Evolutionary conservation across 2,797 vertebrate genomes (phyloP).

Genomic region (Halcyon smyrnensis): DNA sequence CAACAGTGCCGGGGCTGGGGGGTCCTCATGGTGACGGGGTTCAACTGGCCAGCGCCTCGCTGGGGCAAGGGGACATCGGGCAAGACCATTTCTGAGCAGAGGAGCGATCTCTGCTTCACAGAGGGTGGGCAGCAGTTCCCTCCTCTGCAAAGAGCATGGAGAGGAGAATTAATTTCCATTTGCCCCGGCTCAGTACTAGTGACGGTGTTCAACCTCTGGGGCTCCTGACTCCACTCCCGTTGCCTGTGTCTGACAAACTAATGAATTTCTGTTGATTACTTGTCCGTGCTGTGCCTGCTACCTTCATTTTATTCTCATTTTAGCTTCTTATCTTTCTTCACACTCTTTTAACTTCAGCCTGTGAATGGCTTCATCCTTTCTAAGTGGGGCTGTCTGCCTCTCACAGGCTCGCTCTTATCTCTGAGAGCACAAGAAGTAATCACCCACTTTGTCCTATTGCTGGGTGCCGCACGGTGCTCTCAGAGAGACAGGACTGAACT

Average conservation of each 20-base stretch:
- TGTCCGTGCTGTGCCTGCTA: neutral
- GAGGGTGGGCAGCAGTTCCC: neutral
- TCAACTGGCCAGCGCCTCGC: rapidly evolving
- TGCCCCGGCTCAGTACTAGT: neutral
- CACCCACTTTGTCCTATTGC: neutral
- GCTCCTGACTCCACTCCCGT: neutral
- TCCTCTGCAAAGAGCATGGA: neutral
- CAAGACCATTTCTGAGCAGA: neutral
- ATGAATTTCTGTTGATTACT: neutral
- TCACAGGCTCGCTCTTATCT: neutral
- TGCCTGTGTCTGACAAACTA: neutral
- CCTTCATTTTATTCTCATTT: neutral
- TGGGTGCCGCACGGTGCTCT: neutral
- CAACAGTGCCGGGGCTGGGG: neutral
- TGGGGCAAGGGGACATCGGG: rapidly evolving
- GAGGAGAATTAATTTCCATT: neutral
- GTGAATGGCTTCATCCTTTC: neutral
- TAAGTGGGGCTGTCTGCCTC: neutral
- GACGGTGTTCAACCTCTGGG: neutral
- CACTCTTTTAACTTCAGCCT: constrained; percentile 1
- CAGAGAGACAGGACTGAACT: neutral
- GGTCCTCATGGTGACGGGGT: rapidly evolving
- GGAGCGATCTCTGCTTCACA: neutral
- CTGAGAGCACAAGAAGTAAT: neutral
- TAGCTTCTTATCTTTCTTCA: constrained; percentile 12